Conservation (phyloP, 2,888 invertebrate genomes). For the Drosophila kambysellisi region DNA sequence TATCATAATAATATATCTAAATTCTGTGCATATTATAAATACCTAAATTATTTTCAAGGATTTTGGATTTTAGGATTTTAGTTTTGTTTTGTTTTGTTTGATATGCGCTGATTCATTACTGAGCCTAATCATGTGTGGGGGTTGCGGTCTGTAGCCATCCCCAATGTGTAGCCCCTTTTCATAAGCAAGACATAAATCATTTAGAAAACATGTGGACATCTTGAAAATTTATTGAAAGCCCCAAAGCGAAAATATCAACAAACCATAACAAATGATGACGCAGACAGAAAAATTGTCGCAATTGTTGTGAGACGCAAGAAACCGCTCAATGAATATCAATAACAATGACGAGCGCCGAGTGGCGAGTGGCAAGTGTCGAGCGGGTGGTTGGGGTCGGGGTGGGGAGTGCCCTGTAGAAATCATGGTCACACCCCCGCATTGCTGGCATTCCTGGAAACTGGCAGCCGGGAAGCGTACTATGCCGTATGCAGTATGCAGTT, state of each 20-base stretch:
- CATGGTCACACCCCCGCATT: slow-evolving; percentile 67
- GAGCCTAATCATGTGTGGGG: slow-evolving; percentile 2
- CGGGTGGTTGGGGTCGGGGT: background rate
- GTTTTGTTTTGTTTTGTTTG: background rate
- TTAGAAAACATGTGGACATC: slow-evolving; percentile 43
- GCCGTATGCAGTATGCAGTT: background rate
- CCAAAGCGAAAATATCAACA: slow-evolving; percentile 41
- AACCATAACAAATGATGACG: slow-evolving; percentile 70
- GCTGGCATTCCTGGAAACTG: slow-evolving; percentile 69
- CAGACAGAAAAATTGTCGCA: slow-evolving; percentile 71
- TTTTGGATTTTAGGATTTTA: no score
- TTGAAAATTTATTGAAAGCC: slow-evolving; percentile 37
- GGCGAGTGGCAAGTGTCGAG: slow-evolving; percentile 15
- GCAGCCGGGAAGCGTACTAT: slow-evolving; percentile 45
- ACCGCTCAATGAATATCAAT: slow-evolving; percentile 70
- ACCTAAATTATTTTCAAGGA: background rate
- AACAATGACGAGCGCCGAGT: slow-evolving; percentile 22
- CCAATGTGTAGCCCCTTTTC: slow-evolving; percentile 7
- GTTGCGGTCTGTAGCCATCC: slow-evolving; percentile 1
- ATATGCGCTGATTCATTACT: slow-evolving; percentile 4
- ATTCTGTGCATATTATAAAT: background rate
- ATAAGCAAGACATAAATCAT: slow-evolving; percentile 56
- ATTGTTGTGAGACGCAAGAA: slow-evolving; percentile 45
- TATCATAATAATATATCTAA: background rate
- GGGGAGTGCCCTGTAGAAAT: slow-evolving; percentile 16